A percentile compares a stretch with the other conserved stretches of the same genome.
Conservation (phyloP, 2,113 vertebrate species). For the Hyperopisus bebe region DNA sequence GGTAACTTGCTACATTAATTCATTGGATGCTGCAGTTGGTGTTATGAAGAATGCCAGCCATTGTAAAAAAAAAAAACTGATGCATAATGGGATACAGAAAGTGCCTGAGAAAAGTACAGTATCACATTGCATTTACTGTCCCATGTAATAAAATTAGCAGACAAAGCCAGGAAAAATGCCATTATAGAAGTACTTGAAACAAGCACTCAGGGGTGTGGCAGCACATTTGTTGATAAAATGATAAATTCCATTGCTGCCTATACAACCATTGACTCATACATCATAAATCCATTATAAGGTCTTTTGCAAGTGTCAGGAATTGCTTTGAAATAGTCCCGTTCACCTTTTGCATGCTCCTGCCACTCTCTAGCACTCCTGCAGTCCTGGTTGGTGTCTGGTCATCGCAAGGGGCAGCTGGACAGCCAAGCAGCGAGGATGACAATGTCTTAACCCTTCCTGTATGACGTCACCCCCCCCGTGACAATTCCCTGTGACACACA, state of each 20-base stretch:
- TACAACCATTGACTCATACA: not conserved
- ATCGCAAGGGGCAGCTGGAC: not conserved
- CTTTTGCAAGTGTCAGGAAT: not conserved
- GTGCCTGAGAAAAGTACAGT: not conserved
- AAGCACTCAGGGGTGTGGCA: not conserved
- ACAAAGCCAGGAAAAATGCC: not conserved
- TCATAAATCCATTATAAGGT: not conserved
- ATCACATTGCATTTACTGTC: constrained; percentile 1
- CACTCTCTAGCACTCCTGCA: not conserved
- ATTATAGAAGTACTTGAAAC: not conserved
- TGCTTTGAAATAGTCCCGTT: not conserved
- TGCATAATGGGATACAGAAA: constrained; percentile 2
- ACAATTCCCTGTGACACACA: constrained; percentile 3
- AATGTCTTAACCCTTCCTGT: not conserved
- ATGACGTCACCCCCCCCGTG: not conserved
- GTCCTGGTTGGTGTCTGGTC: not conserved
- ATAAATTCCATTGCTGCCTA: not conserved
- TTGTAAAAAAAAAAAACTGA: not conserved
- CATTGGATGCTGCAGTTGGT: not conserved
- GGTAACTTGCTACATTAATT: not conserved
- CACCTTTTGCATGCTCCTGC: not conserved
- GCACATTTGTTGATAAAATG: not conserved
- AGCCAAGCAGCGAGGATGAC: not conserved
- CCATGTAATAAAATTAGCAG: constrained; percentile 3
- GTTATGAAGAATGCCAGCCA: not conserved